Base-by-base conservation (phyloP, 1,140 invertebrate species). In the Drosophila lacteicornis region DNA sequence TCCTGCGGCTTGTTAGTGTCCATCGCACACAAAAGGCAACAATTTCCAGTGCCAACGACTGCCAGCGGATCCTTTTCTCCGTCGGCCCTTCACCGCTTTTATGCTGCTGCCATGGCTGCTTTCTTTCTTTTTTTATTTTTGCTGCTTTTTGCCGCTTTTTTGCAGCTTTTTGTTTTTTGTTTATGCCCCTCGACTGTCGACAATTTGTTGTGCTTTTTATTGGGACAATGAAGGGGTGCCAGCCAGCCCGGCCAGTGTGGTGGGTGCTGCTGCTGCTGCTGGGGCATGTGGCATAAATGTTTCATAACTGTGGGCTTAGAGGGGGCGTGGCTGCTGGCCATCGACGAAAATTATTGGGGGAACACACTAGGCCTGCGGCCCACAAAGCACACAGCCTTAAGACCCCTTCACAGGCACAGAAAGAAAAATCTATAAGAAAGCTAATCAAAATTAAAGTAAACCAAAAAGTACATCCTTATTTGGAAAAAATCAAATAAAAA, bases 191-290 rank as follows among this genome's bases (percentile, higher is more conserved):
- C 63, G 71, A 71, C 69, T 68, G 61, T 76, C 76, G 83, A 87
- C 83, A 87, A 87, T 87, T 87, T 87, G 83, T 87, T 87, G 83
- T 82, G 79, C 73, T 87, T 85, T 87, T 87, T 84, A 87, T 80
- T 79, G 82, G 68, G 66, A 79, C 78, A 70, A 67, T 70, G 56
- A 67, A 61, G 2, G 58, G 30, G 22, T 33, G 30, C 30, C 30
- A 8, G 30, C 30, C 30, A 8, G 30, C 7, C 56, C 45, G 19
- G 19, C 19, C 19, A 22, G 19, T 40, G 40, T 11, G 47, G 2
- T 36, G 56, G 47, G 65, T 22, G 47, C n/a, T 46, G 38, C n/a
- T 45, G 38, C n/a, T 45, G 11, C 6, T 40, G 46, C 19, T 27
- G 47, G 36, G 25, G 22, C 51, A 8, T 27, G 38, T 42, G 57